phyloP scores from a whole-genome alignment of 23 tunicate species.

The Phallusia fumigata region DNA sequence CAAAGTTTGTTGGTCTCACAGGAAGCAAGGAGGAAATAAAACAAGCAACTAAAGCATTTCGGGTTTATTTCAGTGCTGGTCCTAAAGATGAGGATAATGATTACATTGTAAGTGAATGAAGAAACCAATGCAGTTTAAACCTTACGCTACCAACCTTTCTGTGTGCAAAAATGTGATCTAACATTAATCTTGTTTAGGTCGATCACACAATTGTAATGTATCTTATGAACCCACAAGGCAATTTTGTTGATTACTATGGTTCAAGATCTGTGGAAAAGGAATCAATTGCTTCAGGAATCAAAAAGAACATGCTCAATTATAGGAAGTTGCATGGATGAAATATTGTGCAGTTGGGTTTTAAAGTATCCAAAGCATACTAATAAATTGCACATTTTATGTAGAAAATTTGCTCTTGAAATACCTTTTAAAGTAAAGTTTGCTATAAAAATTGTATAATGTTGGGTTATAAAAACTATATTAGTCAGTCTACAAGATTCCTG shows the following conservation, averaged over 20 bases:
- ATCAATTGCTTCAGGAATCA: slow-evolving; percentile 58
- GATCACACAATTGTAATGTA: slow-evolving; percentile 97
- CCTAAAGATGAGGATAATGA: slow-evolving; percentile 94
- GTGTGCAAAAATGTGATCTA: no score
- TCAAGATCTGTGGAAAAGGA: slow-evolving; percentile 58
- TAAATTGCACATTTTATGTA: no score
- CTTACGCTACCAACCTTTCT: no score
- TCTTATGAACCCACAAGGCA: slow-evolving; percentile 88
- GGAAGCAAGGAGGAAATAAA: slow-evolving; percentile 82
- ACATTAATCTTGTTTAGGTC: slow-evolving; percentile 35
- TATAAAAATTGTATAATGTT: no score
- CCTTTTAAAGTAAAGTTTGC: no score
- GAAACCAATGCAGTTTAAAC: no score
- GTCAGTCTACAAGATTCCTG: no score
- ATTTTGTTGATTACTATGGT: slow-evolving; percentile 93
- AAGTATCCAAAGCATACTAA: no score
- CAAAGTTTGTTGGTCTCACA: slow-evolving; percentile 86
- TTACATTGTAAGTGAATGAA: slow-evolving; percentile 77
- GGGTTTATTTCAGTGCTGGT: slow-evolving; percentile 89
- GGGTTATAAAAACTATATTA: no score
- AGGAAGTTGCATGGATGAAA: slow-evolving; percentile 57
- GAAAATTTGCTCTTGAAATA: no score
- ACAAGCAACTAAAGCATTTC: slow-evolving; percentile 86
- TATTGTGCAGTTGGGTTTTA: no score
- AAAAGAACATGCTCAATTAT: slow-evolving; percentile 81